Conservation (phyloP, 2,113 vertebrate species). For the Silurus asotus region DNA sequence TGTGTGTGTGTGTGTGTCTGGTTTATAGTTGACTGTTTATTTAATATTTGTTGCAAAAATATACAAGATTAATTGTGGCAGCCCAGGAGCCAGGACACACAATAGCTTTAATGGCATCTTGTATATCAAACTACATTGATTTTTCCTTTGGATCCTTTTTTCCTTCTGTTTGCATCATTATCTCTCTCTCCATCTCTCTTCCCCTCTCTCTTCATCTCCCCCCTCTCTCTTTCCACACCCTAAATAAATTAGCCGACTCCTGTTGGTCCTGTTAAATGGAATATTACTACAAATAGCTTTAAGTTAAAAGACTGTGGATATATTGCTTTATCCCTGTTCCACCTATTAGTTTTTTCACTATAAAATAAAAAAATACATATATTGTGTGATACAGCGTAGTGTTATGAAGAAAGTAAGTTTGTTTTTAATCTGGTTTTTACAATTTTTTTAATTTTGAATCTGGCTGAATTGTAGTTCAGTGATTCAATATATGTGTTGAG, state of each 20-base stretch:
- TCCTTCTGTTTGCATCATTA: constrained; percentile 51
- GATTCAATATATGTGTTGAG: neutral
- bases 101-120: constrained; percentile 68
- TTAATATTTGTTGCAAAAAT: neutral
- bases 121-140: constrained; percentile 69
- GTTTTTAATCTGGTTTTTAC: neutral
- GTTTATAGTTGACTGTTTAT: neutral
- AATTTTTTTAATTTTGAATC: neutral
- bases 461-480: neutral
- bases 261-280: neutral
- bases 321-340: neutral
- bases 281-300: neutral
- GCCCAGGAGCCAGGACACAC: constrained; percentile 60
- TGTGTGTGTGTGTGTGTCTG: neutral
- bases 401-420: neutral
- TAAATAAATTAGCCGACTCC: neutral
- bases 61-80: neutral
- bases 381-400: neutral
- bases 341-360: neutral
- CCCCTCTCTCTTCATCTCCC: no score
- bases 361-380: neutral
- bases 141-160: constrained; percentile 63
- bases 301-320: neutral
- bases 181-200: constrained; percentile 21
- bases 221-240: constrained; percentile 27